Percentiles rank a stretch among this genome's conserved stretches.
Evolutionary conservation across 1,140 invertebrate genomes (phyloP).

Genomic region (Hypsibius dujardini): DNA sequence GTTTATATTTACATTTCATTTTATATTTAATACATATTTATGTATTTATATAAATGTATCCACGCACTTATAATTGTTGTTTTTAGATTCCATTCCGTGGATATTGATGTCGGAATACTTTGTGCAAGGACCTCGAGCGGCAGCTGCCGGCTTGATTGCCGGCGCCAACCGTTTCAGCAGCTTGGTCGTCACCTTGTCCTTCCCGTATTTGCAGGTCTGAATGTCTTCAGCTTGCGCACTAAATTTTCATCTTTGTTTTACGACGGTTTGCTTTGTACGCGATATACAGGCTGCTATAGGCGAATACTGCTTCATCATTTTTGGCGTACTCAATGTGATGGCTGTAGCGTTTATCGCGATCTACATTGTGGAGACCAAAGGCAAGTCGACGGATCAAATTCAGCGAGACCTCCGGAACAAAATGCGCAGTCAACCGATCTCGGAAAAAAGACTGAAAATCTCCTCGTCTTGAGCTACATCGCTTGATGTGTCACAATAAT

Average conservation of each 20-base stretch:
- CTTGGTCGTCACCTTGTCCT: slow-evolving; percentile 84
- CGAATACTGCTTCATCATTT: slow-evolving; percentile 1
- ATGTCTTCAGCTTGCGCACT: too few species aligned
- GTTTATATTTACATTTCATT: too few species aligned
- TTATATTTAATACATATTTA: too few species aligned
- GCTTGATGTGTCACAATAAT: too few species aligned
- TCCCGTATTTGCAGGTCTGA: slow-evolving; percentile 38
- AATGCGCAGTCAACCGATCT: too few species aligned
- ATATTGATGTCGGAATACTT: slow-evolving; percentile 88
- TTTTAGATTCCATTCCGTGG: slow-evolving; percentile 85
- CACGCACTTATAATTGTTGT: too few species aligned
- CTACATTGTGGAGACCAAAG: background rate
- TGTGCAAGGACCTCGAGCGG: slow-evolving; percentile 81
- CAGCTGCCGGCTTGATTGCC: slow-evolving; percentile 92
- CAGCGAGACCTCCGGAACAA: background rate
- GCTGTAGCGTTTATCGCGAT: background rate
- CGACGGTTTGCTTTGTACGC: too few species aligned
- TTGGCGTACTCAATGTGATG: background rate
- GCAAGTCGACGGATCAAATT: background rate
- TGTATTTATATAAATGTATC: too few species aligned
- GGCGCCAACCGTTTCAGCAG: slow-evolving; percentile 96
- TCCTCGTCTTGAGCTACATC: too few species aligned
- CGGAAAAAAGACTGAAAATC: too few species aligned
- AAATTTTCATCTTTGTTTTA: too few species aligned
- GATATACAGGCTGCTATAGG: background rate